A percentile compares a stretch with the other conserved stretches of the same genome.
Conservation (phyloP, 2,113 vertebrate species). For the Chunga burmeisteri region DNA sequence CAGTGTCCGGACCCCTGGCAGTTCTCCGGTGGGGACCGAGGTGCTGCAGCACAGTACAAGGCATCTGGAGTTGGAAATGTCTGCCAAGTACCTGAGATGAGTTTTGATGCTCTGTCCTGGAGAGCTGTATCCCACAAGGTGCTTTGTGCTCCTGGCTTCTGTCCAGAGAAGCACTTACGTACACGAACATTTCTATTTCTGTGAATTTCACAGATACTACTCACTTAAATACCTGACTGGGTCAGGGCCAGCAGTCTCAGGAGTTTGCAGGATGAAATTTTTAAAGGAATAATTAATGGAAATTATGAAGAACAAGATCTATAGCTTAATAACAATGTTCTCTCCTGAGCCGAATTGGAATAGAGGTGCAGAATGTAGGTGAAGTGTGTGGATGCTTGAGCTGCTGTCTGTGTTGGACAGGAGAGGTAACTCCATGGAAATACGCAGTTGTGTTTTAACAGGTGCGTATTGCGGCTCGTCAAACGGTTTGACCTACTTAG, state of each 20-base stretch:
- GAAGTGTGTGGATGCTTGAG: fast-evolving
- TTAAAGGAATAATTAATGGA: background rate
- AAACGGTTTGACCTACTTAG: fast-evolving
- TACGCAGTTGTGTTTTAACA: fast-evolving
- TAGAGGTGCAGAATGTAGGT: background rate
- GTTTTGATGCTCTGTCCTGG: background rate
- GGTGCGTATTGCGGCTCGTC: background rate
- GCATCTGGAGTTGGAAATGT: background rate
- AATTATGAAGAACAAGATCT: background rate
- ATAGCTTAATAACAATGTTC: background rate
- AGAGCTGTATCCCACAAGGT: background rate
- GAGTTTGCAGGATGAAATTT: background rate
- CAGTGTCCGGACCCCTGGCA: fast-evolving
- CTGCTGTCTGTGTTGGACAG: background rate
- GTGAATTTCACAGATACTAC: background rate
- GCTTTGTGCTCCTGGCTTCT: background rate
- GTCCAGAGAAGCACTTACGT: background rate
- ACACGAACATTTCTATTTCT: background rate
- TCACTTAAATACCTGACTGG: background rate
- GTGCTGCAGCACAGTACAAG: background rate
- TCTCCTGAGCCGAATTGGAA: background rate
- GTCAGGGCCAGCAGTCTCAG: background rate
- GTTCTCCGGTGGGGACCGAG: fast-evolving
- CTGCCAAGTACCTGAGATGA: fast-evolving
- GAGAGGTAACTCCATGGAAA: background rate